Percentiles rank a stretch among this genome's conserved stretches.
These are phyloP conservation scores for Poeciliopsis presidionis DNA, from an alignment of 2,797 vertebrate genomes.

Conservation along the genomic window DNA sequence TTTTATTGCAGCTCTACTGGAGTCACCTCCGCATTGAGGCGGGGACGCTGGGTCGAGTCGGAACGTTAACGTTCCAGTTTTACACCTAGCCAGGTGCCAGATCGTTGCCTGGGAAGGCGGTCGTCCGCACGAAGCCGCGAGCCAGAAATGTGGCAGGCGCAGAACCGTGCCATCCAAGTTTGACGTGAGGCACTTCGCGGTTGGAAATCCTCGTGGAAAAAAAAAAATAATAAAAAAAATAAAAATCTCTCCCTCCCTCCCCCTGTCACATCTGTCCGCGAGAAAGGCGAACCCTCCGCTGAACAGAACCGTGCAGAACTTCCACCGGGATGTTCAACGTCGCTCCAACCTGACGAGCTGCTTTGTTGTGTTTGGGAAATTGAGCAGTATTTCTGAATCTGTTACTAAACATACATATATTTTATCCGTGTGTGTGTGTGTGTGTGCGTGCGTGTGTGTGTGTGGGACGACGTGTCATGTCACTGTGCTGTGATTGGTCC, in stretches of 20 bases:
- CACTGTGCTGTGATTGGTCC: neutral
- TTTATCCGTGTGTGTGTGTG: neutral
- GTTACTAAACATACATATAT: neutral
- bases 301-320: neutral
- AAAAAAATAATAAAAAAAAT: neutral
- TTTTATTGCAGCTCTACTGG: neutral
- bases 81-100: slow-evolving; percentile 2
- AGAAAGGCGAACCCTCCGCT: neutral
- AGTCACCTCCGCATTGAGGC: neutral
- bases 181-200: slow-evolving; percentile 35
- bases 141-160: slow-evolving; percentile 32
- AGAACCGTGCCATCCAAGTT: slow-evolving; percentile 40
- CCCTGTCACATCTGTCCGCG: neutral
- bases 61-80: slow-evolving; percentile 20
- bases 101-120: slow-evolving; percentile 13
- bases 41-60: neutral
- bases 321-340: neutral
- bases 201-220: slow-evolving; percentile 14
- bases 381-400: neutral
- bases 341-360: neutral
- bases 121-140: neutral
- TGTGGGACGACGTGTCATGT: neutral
- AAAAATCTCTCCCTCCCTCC: too few relatives aligned
- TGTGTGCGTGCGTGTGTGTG: neutral
- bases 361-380: neutral